phyloP scores from a whole-genome alignment of 2,888 invertebrate species.

The Pyrrhosoma nymphula region DNA sequence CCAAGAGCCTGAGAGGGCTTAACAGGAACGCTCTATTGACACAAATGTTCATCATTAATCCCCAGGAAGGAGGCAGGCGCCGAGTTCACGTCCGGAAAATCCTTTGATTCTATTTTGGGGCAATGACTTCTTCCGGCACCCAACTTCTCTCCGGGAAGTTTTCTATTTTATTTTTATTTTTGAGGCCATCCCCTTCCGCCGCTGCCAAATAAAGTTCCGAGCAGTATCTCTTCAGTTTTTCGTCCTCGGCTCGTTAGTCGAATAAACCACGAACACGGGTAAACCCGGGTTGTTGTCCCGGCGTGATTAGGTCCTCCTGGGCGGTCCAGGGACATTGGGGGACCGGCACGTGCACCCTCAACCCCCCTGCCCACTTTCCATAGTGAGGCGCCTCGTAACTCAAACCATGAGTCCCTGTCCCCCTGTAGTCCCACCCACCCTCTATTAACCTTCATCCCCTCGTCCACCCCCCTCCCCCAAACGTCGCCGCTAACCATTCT shows the following conservation, averaged over 20 bases:
- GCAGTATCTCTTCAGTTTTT: slow-evolving; percentile 19
- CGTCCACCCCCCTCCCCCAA: background rate
- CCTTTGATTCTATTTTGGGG: slow-evolving; percentile 31
- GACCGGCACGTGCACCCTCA: background rate
- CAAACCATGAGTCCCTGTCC: background rate
- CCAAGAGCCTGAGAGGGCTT: background rate
- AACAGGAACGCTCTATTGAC: background rate
- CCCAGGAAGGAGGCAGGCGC: background rate
- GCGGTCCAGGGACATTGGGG: background rate
- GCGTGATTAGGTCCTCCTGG: background rate
- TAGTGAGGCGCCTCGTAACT: background rate
- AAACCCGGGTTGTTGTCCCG: background rate
- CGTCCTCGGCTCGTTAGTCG: background rate
- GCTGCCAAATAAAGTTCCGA: slow-evolving; percentile 16
- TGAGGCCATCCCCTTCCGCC: background rate
- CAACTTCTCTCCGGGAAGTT: background rate
- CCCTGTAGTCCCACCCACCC: background rate
- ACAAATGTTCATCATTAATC: slow-evolving; percentile 38
- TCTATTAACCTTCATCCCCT: background rate
- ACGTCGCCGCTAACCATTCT: background rate
- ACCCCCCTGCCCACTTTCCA: background rate
- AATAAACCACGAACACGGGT: background rate
- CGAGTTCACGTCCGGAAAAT: background rate
- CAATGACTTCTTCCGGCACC: slow-evolving; percentile 15
- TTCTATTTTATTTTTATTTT: background rate